phyloP scores from a whole-genome alignment of 2,888 invertebrate species.

The Trachelus tabidus region DNA sequence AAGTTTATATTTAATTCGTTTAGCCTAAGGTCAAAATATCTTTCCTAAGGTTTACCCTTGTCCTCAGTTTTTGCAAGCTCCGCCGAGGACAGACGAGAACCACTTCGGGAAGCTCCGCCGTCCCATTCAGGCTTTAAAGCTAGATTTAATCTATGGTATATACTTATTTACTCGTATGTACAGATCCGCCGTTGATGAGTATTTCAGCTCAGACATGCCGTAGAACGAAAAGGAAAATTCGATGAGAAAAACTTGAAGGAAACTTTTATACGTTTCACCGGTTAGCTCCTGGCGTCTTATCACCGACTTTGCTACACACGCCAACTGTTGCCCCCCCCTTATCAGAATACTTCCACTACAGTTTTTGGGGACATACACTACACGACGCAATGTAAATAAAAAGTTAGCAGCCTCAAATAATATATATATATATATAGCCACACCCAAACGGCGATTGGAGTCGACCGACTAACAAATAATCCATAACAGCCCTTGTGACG shows the following conservation, averaged over 20 bases:
- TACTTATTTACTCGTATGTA: slow-evolving; percentile 38
- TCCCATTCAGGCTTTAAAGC: slow-evolving; percentile 7
- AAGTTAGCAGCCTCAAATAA: background rate
- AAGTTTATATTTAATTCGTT: slow-evolving; percentile 42
- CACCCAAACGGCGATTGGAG: background rate
- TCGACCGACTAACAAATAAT: background rate
- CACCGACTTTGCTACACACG: background rate
- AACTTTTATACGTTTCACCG: background rate
- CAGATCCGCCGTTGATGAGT: slow-evolving; percentile 34
- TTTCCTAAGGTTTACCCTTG: slow-evolving; percentile 33
- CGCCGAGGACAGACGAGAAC: slow-evolving; percentile 17
- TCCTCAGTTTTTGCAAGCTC: slow-evolving; percentile 12
- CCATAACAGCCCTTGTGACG: background rate
- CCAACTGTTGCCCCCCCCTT: background rate
- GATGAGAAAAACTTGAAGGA: background rate
- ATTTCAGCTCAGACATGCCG: background rate
- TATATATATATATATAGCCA: background rate
- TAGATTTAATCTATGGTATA: slow-evolving; percentile 11
- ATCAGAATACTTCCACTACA: background rate
- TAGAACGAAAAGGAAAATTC: background rate
- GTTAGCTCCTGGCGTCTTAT: background rate
- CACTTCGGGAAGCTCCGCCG: background rate
- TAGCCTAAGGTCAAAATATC: slow-evolving; percentile 51
- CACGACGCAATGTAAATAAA: background rate
- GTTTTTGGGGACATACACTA: background rate